These are phyloP conservation scores for Cerastis rubricosa DNA, from an alignment of 2,888 invertebrate species.

Conservation along the genomic window DNA sequence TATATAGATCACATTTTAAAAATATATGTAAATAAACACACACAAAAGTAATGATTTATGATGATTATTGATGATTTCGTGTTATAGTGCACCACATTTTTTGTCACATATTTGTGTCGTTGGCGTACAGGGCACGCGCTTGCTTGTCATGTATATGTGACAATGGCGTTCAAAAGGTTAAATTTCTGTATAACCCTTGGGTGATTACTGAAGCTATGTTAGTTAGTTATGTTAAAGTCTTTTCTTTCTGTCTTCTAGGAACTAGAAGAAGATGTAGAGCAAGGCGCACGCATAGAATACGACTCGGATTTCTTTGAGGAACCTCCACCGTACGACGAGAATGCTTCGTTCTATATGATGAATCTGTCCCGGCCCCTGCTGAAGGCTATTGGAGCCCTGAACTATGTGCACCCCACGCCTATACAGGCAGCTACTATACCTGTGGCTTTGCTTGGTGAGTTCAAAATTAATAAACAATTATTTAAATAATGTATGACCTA, in stretches of 20 bases:
- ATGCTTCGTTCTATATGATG: slow-evolving; percentile 97
- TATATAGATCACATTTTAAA: too few species aligned
- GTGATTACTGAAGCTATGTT: neutral
- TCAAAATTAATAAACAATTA: too few species aligned
- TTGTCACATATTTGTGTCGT: too few species aligned
- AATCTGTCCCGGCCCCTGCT: slow-evolving; percentile 98
- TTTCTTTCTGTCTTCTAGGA: slow-evolving; percentile 73
- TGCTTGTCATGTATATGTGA: too few species aligned
- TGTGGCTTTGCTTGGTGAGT: slow-evolving; percentile 94
- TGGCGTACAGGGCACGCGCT: too few species aligned
- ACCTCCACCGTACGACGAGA: slow-evolving; percentile 92
- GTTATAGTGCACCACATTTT: too few species aligned
- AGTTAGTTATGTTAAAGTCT: neutral
- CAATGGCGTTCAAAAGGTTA: too few species aligned
- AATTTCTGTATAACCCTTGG: neutral
- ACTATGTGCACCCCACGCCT: slow-evolving; percentile 98
- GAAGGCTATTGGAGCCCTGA: slow-evolving; percentile 96
- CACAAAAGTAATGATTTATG: too few species aligned
- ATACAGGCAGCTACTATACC: slow-evolving; percentile 99
- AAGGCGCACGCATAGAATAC: slow-evolving; percentile 82
- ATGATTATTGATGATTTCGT: too few species aligned
- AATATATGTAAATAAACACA: too few species aligned
- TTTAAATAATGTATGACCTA: too few species aligned
- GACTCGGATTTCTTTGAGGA: slow-evolving; percentile 92
- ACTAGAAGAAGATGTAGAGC: slow-evolving; percentile 86